Base-by-base conservation (phyloP, 53 echinoderm and acorn worm species). In the Holothuria leucospilota region DNA sequence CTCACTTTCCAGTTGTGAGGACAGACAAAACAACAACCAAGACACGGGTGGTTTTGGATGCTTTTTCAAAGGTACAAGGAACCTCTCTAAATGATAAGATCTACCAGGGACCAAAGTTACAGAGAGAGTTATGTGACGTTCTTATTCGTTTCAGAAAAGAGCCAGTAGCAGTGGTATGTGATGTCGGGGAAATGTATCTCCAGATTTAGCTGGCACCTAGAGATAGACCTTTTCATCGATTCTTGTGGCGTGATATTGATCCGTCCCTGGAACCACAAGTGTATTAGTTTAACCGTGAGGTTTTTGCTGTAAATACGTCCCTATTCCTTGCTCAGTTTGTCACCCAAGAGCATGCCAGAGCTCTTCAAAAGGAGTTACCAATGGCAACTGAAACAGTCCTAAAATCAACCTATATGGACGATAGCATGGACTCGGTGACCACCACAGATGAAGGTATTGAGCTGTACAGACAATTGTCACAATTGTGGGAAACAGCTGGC, bases 231-330 rank as follows among this genome's bases (percentile, higher is more conserved):
- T 77, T 28, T 20, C 28, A 51, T 29, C 3, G 85, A 39, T 85
- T 85, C 71, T 28, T 85, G 46, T 85, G 85, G 71, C 38, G 85
- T 11, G 53, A 85, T 67, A 5, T 74, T 13, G 40, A 73, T 29
- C 69, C 46, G 14, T 30, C 51, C 16, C 8, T 29, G n/a, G 26
- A 5, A 16, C 86, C 77, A 18, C 59, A 86, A 27, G 86, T 16
- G 56, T 86, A 86, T 30, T 8, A 86, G 62, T 86, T 86, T 60
- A 86, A 86, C 20, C 24, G 74, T 58, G 75, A 75, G 21, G 75
- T 77, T 11, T 29, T 64, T 63, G 83, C 10, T 8, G 64, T 63
- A n/a, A 64, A 64, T 20, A 24, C 63, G 8, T 82, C 63, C 40
- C 63, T 20, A 21, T 64, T 82, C 29, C 28, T 82, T 39, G 83